Percentiles rank a stretch among this genome's conserved stretches.
Conservation (phyloP, 2,888 invertebrate species). For the Flexamia atlantica region DNA sequence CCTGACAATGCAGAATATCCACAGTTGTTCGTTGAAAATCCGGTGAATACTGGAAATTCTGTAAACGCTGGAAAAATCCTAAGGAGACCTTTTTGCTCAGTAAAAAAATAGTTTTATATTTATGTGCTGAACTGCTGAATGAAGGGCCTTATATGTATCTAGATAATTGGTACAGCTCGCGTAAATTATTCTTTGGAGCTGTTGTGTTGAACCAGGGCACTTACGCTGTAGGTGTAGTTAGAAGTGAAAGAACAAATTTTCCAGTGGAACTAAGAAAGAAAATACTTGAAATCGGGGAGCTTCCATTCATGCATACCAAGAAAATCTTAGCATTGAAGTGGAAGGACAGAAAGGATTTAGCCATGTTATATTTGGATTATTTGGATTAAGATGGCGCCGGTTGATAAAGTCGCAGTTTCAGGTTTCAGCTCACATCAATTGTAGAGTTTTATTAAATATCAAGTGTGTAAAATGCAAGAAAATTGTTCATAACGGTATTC, state of each 20-base stretch:
- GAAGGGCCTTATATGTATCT: not conserved
- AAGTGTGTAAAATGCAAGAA: no score
- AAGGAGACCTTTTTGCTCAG: constrained; percentile 16
- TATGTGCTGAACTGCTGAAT: constrained; percentile 7
- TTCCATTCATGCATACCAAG: not conserved
- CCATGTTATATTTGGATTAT: no score
- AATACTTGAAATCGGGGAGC: not conserved
- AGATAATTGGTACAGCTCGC: constrained; percentile 16
- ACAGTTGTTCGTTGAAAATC: no score
- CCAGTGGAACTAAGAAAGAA: not conserved
- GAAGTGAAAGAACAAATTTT: not conserved
- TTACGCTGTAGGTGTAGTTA: not conserved
- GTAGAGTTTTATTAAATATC: no score
- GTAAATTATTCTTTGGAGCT: not conserved
- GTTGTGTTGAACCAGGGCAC: not conserved
- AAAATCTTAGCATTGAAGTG: not conserved
- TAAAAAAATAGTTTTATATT: constrained; percentile 31
- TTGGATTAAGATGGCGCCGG: no score
- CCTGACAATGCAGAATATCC: no score
- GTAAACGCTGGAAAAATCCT: not conserved
- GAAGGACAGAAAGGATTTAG: not conserved
- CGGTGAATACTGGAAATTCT: no score
- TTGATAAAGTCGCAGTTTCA: no score
- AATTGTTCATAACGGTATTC: no score
- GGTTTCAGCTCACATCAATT: no score